Base-by-base conservation (phyloP, 1,140 invertebrate species). In the Aleiodes sp. region DNA sequence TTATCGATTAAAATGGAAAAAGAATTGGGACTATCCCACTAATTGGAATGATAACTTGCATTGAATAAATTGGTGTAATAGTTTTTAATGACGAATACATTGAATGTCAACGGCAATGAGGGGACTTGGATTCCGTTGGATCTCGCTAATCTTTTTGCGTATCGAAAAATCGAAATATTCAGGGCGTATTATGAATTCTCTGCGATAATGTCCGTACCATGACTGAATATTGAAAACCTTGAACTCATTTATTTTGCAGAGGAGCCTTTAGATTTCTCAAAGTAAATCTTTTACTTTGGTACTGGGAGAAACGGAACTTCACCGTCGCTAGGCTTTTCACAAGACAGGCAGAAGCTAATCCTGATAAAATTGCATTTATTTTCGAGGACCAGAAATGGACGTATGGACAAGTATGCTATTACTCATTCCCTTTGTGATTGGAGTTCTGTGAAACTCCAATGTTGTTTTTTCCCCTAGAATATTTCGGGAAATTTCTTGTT, bases 371-470 rank as follows among this genome's bases (percentile, higher is more conserved):
- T 4, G 91, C 91, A 4, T 92, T 94, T 46, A 85, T 94, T 26
- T 93, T 91, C 81, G 91, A 93, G 72, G 90, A 94, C 59, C 84
- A 91, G 68, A 81, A 87, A 8, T 90, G 94, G 88, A 95, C 91
- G 0, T 96, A 91, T 78, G 78, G 87, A 69, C 82, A 93, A 83
- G 92, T 92, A 14, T 4, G 41, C 24, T 19, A 46, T 12, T 39
- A n/a, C n/a, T n/a, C n/a, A n/a, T n/a, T n/a, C n/a, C n/a, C n/a
- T n/a, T n/a, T n/a, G n/a, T n/a, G n/a, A n/a, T n/a, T n/a, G n/a
- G n/a, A n/a, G n/a, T n/a, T n/a, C n/a, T n/a, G n/a, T n/a, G n/a
- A n/a, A n/a, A n/a, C n/a, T n/a, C n/a, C n/a, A n/a, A n/a, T n/a
- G n/a, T n/a, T n/a, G n/a, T n/a, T n/a, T n/a, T n/a, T n/a, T n/a